Evolutionary conservation across 2,797 vertebrate genomes (phyloP), one percentile per base, ranked within the genome.

Genomic region (Phoxinus dragarum): DNA sequence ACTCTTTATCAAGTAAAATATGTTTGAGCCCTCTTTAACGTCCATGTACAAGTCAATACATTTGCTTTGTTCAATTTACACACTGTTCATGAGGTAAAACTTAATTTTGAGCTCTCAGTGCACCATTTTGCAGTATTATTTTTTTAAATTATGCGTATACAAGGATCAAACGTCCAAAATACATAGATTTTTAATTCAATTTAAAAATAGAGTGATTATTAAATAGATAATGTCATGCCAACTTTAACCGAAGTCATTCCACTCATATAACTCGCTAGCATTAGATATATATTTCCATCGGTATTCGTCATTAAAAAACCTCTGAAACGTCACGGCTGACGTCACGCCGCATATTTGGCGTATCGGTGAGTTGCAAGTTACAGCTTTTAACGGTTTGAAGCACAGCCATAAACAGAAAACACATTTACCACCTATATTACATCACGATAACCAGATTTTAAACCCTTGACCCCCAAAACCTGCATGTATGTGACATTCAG

Each of bases 241-340:
- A 6, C 44, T 31, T 49, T 4, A 72, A 9, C 42, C 19, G 14
- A 47, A 19, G 71, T 47, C 42, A 31, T 47, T 21, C 4, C 31
- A 19, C 16, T 34, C 16, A 6, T 47, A 1, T 34, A 1, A 49
- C 19, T 6, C 6, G 44, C 8, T 34, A 9, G 23, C 11, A 16
- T 72, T 16, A 1, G 5, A 42, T 72, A 8, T 2, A 27, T 27
- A 27, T 71, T 72, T 1, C 23, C 40, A 8, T 49, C 4, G 8
- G 14, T 31, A 49, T 1, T 49, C 31, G 17, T 34, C 16, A 34
- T 34, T 5, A 47, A 21, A 47, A 6, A 21, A 19, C 72, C 6
- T 6, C 27, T 1, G 5, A 54, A 1, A 83, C 81, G 81, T 78
- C 54, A 61, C 71, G 19, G 56, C 71, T 38, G 81, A 64, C 69